Conservation (phyloP, 2,113 vertebrate genomes). For the Microtus montanus region DNA sequence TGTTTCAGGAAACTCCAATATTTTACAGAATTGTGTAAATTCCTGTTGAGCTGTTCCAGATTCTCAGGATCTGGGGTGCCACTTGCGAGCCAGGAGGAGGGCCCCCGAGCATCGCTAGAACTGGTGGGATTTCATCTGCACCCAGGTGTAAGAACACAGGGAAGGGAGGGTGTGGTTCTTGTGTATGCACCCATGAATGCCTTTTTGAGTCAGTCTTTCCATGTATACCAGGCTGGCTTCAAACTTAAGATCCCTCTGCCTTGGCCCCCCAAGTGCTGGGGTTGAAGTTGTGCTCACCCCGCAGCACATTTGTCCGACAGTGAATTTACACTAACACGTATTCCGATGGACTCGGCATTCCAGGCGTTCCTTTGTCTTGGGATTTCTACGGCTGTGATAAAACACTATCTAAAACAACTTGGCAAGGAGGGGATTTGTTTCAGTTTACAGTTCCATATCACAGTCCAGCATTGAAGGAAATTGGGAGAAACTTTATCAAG, state of each 20-base stretch:
- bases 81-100: neutral
- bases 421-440: neutral
- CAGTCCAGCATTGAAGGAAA: neutral
- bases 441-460: neutral
- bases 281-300: neutral
- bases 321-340: neutral
- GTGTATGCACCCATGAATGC: neutral
- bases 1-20: neutral
- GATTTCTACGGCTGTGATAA: neutral
- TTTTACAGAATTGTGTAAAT: neutral
- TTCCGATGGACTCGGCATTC: neutral
- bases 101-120: neutral
- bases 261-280: neutral
- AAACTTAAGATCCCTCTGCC: neutral
- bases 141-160: neutral
- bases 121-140: neutral
- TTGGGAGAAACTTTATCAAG: neutral
- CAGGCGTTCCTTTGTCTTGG: neutral
- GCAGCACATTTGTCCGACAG: neutral
- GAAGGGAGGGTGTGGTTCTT: neutral
- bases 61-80: neutral
- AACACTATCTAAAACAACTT: neutral
- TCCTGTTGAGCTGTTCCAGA: neutral
- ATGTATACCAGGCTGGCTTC: neutral
- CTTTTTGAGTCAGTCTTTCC: neutral